Base-by-base conservation (phyloP, 2,113 vertebrate genomes). In the Perognathus longimembris region DNA sequence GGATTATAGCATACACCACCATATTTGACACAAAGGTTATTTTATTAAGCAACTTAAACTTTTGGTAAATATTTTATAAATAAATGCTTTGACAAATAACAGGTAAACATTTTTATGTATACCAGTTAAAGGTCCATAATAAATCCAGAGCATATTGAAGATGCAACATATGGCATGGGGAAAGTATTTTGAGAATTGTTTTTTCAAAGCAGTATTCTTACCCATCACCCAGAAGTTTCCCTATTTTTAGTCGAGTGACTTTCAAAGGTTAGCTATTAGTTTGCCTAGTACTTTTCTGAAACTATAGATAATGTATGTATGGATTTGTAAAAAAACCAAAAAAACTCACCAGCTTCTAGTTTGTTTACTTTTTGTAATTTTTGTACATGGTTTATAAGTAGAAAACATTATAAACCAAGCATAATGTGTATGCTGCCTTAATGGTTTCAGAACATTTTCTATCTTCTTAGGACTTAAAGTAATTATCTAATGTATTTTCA, bases 221-320 rank as follows among this genome's bases (percentile, higher is more conserved):
- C 5, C 70, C 63, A 54, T 64, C 14, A 3, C 21, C 30, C 64
- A 81, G 32, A 91, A 61, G 50, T 83, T 24, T 79, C 77, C 50
- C 22, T 59, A 75, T 76, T 83, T 85, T 94, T 45, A 88, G 30
- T 76, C 21, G 10, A 66, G 40, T 82, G n/a, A 83, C 26, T 21
- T 88, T 89, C 80, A 78, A 45, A 88, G 63, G 21, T 90, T 34
- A 85, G 24, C 59, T 92, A 32, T 85, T 87, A 92, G 40, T 79
- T 95, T 20, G 83, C 10, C 30, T 17, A 77, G 21, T 94, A 38
- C 42, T 76, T 88, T n/a, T 63, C 40, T 93, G 67, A 69, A 75
- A 67, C 50, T 78, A 30, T 18, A 42, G 54, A 38, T 9, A 66
- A 6, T 85, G 50, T 82, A 6, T 78, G 50, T 85, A 95, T 74